Percentiles rank a stretch among this genome's conserved stretches.
These are phyloP conservation scores for Tinea trinotella DNA, from an alignment of 2,888 invertebrate genomes.

Conservation along the genomic window DNA sequence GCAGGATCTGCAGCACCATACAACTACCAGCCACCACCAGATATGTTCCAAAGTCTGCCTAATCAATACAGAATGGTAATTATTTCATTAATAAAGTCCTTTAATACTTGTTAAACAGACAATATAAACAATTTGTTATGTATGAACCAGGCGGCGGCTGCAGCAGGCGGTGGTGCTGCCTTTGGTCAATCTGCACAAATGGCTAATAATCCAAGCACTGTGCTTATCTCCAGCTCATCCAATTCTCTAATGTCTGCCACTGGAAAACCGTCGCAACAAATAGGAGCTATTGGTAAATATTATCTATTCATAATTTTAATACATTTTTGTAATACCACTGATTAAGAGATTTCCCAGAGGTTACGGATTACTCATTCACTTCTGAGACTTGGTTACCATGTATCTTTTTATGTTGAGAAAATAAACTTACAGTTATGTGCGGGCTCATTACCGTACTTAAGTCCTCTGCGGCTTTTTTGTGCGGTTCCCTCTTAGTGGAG, in stretches of 20 bases:
- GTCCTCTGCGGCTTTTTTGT: no score
- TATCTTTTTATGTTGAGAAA: no score
- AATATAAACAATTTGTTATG: no score
- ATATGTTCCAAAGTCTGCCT: slow-evolving; percentile 64
- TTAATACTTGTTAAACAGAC: no score
- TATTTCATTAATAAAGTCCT: no score
- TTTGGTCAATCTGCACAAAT: slow-evolving; percentile 87
- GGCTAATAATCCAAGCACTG: slow-evolving; percentile 86
- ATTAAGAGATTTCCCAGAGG: no score
- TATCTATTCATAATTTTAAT: slow-evolving; percentile 18
- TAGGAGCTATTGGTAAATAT: slow-evolving; percentile 83
- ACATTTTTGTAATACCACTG: neutral
- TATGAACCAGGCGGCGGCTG: slow-evolving; percentile 34
- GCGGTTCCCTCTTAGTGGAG: no score
- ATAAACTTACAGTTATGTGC: no score
- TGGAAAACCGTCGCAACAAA: slow-evolving; percentile 86
- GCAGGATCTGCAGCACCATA: slow-evolving; percentile 80
- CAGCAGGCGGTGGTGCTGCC: slow-evolving; percentile 75
- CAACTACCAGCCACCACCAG: slow-evolving; percentile 81
- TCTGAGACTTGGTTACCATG: no score
- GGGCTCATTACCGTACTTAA: no score
- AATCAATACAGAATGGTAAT: slow-evolving; percentile 65
- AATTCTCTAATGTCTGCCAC: slow-evolving; percentile 92
- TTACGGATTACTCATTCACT: no score
- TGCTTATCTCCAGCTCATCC: slow-evolving; percentile 89